Percentiles rank a stretch among this genome's conserved stretches.
phyloP scores from a whole-genome alignment of 2,797 vertebrate genomes.

The Oryzias sinensis region DNA sequence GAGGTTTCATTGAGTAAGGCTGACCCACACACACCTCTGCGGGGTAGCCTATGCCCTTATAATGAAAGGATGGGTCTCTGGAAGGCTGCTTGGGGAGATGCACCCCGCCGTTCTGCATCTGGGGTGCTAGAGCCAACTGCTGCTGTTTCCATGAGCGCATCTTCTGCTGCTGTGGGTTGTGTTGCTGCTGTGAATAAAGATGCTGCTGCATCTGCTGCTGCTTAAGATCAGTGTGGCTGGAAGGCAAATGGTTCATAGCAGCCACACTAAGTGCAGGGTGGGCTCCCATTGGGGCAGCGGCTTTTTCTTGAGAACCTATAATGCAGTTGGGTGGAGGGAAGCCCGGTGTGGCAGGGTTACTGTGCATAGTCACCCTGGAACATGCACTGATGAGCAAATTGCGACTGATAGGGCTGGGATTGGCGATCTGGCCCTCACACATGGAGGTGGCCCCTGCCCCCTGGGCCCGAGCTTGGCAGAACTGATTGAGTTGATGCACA shows the following conservation, averaged over 20 bases:
- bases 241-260: slow-evolving; percentile 86
- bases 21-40: slow-evolving; percentile 94
- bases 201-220: slow-evolving; percentile 78
- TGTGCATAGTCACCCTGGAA: slow-evolving; percentile 94
- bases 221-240: slow-evolving; percentile 88
- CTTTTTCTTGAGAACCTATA: slow-evolving; percentile 84
- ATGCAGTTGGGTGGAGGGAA: slow-evolving; percentile 81
- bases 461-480: slow-evolving; percentile 94
- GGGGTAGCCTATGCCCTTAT: slow-evolving; percentile 88
- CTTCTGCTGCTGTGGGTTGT: slow-evolving; percentile 80
- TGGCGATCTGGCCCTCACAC: slow-evolving; percentile 99
- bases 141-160: slow-evolving; percentile 95
- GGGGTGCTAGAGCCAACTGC: slow-evolving; percentile 89
- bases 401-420: slow-evolving; percentile 98
- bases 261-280: slow-evolving; percentile 80
- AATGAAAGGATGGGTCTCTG: slow-evolving; percentile 84
- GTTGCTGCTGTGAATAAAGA: slow-evolving; percentile 68
- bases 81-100: slow-evolving; percentile 85
- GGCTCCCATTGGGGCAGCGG: slow-evolving; percentile 71
- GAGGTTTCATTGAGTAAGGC: slow-evolving; percentile 91
- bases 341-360: slow-evolving; percentile 79
- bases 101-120: slow-evolving; percentile 85
- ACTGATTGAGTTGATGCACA: slow-evolving; percentile 99
- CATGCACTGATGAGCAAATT: slow-evolving; percentile 98
- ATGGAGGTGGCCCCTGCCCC: slow-evolving; percentile 91